Conservation (phyloP, 1,140 invertebrate species). For the Sinella curviseta region DNA sequence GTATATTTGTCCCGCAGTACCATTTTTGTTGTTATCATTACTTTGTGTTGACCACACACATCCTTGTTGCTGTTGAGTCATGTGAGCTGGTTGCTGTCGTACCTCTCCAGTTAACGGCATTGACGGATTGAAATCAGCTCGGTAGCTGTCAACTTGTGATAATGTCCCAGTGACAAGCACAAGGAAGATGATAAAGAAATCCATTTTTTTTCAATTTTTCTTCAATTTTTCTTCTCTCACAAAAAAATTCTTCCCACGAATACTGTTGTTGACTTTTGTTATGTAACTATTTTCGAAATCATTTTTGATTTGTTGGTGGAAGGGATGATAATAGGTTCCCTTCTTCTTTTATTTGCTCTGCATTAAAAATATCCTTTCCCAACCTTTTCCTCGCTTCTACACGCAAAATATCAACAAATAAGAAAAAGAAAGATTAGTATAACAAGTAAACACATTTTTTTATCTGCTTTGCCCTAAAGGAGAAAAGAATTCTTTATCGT, state of each 20-base stretch:
- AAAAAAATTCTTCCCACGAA: conserved; percentile 18
- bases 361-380: too few relatives aligned
- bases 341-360: too few relatives aligned
- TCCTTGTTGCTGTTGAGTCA: conserved; percentile 29
- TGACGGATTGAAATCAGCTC: not conserved
- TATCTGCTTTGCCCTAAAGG: not conserved
- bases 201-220: not conserved
- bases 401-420: too few relatives aligned
- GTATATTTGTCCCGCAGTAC: not conserved
- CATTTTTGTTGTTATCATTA: not conserved
- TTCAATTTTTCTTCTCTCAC: not conserved
- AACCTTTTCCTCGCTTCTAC: too few relatives aligned
- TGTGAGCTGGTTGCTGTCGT: not conserved
- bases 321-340: too few relatives aligned
- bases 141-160: conserved; percentile 18
- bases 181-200: not conserved
- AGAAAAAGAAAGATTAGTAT: too few relatives aligned
- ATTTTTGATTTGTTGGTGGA: not conserved
- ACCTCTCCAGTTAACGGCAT: not conserved
- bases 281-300: too few relatives aligned
- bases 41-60: conserved; percentile 36
- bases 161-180: not conserved
- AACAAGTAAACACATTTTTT: not conserved
- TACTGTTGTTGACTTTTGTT: too few relatives aligned
- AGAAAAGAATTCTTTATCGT: not conserved